phyloP scores from a whole-genome alignment of 2,797 vertebrate species.

The Otolemur crassicaudatus region DNA sequence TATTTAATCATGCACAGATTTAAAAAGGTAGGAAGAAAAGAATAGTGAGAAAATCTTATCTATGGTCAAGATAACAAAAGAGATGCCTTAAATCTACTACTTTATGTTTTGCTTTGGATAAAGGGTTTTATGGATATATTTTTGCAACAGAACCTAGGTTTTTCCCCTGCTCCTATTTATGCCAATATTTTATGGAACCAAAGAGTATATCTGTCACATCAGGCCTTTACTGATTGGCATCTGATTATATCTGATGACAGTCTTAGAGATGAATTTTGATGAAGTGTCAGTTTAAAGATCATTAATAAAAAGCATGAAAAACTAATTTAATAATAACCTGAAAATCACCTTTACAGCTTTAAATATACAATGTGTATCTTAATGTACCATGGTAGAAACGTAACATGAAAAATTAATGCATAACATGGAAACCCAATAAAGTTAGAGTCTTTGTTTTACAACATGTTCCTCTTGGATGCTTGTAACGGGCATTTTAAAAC shows the following conservation, averaged over 20 bases:
- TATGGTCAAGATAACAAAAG: not conserved
- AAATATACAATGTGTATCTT: constrained; percentile 11
- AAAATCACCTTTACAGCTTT: constrained; percentile 43
- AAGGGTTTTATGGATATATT: constrained; percentile 43
- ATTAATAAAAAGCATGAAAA: constrained; percentile 48
- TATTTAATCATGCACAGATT: constrained; percentile 34
- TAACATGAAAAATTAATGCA: constrained; percentile 37
- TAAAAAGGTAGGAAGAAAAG: constrained; percentile 8
- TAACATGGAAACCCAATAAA: not conserved
- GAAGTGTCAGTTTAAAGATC: constrained; percentile 35
- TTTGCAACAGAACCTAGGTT: constrained; percentile 24
- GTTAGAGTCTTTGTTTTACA: constrained; percentile 50
- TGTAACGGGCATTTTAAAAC: constrained; percentile 47
- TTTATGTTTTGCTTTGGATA: constrained; percentile 54
- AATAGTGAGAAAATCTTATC: constrained; percentile 26
- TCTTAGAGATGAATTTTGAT: constrained; percentile 61
- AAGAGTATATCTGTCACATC: constrained; percentile 32
- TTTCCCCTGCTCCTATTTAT: constrained; percentile 8
- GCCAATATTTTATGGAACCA: constrained; percentile 50
- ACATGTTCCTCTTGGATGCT: not conserved
- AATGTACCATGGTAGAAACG: not conserved
- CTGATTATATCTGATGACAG: constrained; percentile 56
- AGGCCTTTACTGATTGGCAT: constrained; percentile 56
- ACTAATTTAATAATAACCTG: constrained; percentile 28
- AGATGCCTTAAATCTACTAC: constrained; percentile 9